These are phyloP conservation scores for Lasaia peninsularis DNA, from an alignment of 1,140 invertebrate species.

Conservation along the genomic window DNA sequence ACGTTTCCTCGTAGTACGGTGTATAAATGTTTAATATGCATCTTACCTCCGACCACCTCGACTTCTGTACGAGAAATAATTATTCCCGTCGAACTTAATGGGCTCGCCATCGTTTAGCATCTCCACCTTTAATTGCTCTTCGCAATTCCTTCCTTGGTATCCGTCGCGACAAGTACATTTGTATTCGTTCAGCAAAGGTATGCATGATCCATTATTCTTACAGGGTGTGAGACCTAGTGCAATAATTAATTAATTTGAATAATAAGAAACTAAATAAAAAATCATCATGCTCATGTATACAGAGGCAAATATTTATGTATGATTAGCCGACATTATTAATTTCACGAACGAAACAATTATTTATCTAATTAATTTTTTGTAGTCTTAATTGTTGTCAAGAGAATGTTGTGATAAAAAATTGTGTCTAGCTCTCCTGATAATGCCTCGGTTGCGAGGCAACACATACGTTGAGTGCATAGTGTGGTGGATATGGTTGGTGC, in stretches of 20 bases:
- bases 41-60: conserved; percentile 70
- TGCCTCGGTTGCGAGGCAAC: too few species aligned
- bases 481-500: too few species aligned
- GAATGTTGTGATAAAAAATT: too few species aligned
- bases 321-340: too few species aligned
- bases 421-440: too few species aligned
- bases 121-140: conserved; percentile 63
- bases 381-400: too few species aligned
- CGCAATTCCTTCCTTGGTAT: conserved; percentile 72
- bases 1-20: neutral
- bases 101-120: conserved; percentile 68
- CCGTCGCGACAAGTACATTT: conserved; percentile 71
- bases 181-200: conserved; percentile 77
- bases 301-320: too few species aligned
- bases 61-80: conserved; percentile 74
- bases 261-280: neutral
- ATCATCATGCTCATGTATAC: too few species aligned
- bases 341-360: too few species aligned
- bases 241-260: conserved; percentile 8
- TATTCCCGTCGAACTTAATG: conserved; percentile 71
- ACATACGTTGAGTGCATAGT: too few species aligned
- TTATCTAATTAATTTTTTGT: too few species aligned
- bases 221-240: conserved; percentile 77
- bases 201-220: conserved; percentile 83
- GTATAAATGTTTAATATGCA: conserved; percentile 5